A percentile compares a stretch with the other conserved stretches of the same genome.
Evolutionary conservation across 2,113 vertebrate genomes (phyloP).

Genomic region (Cyphomyrus plagiostoma): DNA sequence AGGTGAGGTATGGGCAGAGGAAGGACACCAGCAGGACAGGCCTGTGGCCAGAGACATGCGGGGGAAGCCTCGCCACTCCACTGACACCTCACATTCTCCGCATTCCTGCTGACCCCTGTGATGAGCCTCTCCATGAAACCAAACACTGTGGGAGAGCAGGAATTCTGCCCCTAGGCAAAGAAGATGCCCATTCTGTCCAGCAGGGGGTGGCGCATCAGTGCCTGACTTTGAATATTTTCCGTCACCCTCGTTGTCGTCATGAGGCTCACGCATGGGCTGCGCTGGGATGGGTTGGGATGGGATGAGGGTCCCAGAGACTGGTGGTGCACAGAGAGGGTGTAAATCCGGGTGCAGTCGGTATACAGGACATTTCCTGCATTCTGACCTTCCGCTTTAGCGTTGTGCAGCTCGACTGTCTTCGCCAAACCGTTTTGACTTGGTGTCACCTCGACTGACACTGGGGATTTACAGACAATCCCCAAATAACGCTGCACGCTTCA

Average conservation of each 20-base stretch:
- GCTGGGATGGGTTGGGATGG: no score
- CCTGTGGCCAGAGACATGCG: background rate
- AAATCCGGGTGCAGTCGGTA: background rate
- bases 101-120: constrained; percentile 27
- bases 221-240: background rate
- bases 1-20: background rate
- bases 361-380: background rate
- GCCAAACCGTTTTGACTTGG: background rate
- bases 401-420: background rate
- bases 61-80: constrained; percentile 21
- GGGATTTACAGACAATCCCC: background rate
- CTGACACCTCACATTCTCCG: constrained; percentile 32
- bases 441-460: background rate
- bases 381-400: background rate
- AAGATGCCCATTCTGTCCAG: background rate
- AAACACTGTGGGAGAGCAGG: constrained; percentile 7
- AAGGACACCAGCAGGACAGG: background rate
- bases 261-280: background rate
- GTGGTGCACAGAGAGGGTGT: background rate
- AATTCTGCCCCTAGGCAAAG: constrained; percentile 10
- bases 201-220: background rate
- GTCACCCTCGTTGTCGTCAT: background rate
- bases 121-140: constrained; percentile 11
- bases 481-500: background rate
- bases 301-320: background rate